Evolutionary conservation across 1,140 invertebrate species (phyloP).

Genomic region (Dufourea novaeangliae): DNA sequence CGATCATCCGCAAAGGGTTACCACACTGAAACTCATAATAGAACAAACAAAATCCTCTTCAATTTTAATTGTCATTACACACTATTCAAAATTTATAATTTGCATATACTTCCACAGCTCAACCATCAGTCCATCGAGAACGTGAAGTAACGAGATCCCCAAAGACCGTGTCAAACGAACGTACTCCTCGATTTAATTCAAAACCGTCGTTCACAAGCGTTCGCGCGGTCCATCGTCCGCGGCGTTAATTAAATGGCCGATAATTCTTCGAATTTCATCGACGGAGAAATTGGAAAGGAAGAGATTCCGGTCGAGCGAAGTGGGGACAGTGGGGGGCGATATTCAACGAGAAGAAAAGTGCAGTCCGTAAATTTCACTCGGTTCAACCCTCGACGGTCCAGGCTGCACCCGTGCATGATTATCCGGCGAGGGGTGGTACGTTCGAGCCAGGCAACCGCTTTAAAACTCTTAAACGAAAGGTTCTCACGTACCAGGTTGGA

Average conservation of each 20-base stretch:
- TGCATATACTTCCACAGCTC: no score
- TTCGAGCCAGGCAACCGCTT: neutral
- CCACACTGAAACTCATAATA: no score
- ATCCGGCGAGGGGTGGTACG: neutral
- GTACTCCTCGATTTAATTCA: no score
- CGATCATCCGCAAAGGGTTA: no score
- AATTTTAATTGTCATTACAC: no score
- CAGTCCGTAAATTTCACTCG: neutral
- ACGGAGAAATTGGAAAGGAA: neutral
- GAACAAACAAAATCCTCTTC: no score
- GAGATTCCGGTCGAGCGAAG: neutral
- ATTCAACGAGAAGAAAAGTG: slow-evolving; percentile 1
- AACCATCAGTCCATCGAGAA: no score
- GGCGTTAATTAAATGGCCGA: neutral
- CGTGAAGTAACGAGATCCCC: no score
- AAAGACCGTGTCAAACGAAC: no score
- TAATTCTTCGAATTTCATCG: neutral
- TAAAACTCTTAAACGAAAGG: neutral
- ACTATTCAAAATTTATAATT: no score
- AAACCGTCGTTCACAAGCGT: no score
- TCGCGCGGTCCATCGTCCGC: neutral
- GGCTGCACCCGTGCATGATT: no score
- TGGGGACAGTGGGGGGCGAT: neutral
- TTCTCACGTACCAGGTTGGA: neutral
- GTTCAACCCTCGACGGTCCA: neutral